Percentiles rank a stretch among this genome's conserved stretches.
Conservation (phyloP, 1,140 invertebrate genomes). For the Eciton burchellii region DNA sequence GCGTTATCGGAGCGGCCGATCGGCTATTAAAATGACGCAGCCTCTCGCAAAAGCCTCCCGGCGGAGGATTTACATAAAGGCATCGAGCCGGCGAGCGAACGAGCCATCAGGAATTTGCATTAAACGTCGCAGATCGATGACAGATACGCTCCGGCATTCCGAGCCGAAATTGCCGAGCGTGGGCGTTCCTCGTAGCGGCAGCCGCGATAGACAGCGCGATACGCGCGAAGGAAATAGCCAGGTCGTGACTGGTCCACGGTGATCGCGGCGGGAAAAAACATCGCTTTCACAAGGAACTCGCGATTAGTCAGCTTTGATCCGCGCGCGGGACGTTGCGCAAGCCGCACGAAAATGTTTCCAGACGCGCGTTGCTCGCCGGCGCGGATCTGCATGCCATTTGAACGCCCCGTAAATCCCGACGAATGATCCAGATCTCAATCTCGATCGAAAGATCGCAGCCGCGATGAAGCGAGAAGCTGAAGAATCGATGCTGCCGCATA, state of each 20-base stretch:
- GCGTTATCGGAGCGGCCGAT: neutral
- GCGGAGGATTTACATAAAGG: neutral
- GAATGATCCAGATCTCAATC: neutral
- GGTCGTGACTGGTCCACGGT: constrained; percentile 32
- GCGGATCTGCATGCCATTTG: neutral
- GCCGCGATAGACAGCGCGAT: constrained; percentile 25
- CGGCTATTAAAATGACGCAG: neutral
- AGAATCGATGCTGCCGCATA: no score
- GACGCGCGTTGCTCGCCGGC: neutral
- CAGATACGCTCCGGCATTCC: neutral
- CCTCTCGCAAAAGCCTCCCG: no score
- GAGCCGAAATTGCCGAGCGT: constrained; percentile 11
- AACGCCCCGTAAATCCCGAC: neutral
- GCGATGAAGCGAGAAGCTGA: no score
- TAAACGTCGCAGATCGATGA: neutral
- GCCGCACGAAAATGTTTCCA: constrained; percentile 36
- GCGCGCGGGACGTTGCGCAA: constrained; percentile 22
- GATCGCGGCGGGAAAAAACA: constrained; percentile 45
- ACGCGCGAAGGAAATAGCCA: constrained; percentile 45
- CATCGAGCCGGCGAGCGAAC: neutral
- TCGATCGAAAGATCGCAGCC: constrained; percentile 18
- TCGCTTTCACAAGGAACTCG: constrained; percentile 58
- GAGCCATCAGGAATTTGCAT: no score
- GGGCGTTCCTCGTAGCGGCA: neutral
- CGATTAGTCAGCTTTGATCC: constrained; percentile 63